These are phyloP conservation scores for Zoroaster sp. DNA, from an alignment of 53 echinoderm and acorn worm genomes.

Conservation along the genomic window DNA sequence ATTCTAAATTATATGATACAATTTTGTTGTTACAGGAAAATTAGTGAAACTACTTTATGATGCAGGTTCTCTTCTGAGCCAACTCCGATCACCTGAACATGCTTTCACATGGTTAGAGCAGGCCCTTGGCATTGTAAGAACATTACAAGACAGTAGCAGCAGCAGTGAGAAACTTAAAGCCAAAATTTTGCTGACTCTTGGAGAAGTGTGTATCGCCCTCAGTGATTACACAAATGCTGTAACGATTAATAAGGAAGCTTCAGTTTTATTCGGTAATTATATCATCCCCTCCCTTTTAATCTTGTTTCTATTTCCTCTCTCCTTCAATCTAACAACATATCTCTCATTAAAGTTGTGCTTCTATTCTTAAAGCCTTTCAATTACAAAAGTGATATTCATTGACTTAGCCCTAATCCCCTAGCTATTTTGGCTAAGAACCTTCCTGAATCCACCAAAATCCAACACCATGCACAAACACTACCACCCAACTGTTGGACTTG, in stretches of 20 bases:
- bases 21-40: slow-evolving; percentile 29
- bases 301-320: too few relatives aligned
- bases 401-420: too few relatives aligned
- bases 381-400: too few relatives aligned
- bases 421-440: too few relatives aligned
- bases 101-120: slow-evolving; percentile 49
- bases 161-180: slow-evolving; percentile 30
- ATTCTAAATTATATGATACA: neutral
- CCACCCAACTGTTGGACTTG: too few relatives aligned
- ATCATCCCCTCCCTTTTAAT: too few relatives aligned
- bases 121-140: slow-evolving; percentile 29
- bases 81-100: slow-evolving; percentile 37
- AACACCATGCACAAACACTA: too few relatives aligned
- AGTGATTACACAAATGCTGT: slow-evolving; percentile 53
- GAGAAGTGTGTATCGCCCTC: slow-evolving; percentile 12
- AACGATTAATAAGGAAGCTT: slow-evolving; percentile 43
- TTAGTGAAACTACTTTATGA: slow-evolving; percentile 41
- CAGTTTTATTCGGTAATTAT: slow-evolving; percentile 50
- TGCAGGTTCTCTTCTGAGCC: slow-evolving; percentile 23
- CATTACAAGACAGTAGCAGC: neutral
- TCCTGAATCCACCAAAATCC: too few relatives aligned
- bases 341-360: too few relatives aligned
- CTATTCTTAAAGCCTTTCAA: too few relatives aligned
- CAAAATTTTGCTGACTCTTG: slow-evolving; percentile 24
- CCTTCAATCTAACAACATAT: too few relatives aligned